Conservation (phyloP, 1,140 invertebrate genomes). For the Pinna nobilis region DNA sequence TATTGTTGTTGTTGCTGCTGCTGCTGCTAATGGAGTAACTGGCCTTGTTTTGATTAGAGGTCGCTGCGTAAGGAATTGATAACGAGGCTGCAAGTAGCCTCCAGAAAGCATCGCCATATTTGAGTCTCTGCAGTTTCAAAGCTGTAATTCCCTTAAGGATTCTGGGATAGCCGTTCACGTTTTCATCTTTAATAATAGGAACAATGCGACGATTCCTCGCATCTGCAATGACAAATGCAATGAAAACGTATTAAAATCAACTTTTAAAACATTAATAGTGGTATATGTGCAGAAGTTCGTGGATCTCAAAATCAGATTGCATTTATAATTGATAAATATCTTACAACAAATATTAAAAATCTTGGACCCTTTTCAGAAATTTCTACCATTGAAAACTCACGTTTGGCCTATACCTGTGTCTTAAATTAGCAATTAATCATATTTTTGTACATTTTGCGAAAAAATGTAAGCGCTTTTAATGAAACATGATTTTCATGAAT, state of each 20-base stretch:
- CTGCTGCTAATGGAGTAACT: neutral
- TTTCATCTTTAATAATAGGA: constrained; percentile 36
- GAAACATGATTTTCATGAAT: too few relatives aligned
- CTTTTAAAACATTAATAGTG: too few relatives aligned
- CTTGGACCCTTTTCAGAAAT: too few relatives aligned
- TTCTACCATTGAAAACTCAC: too few relatives aligned
- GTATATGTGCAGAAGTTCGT: too few relatives aligned
- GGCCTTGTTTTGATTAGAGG: neutral
- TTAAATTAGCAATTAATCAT: too few relatives aligned
- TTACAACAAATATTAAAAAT: too few relatives aligned
- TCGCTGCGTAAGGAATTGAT: neutral
- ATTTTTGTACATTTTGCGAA: too few relatives aligned
- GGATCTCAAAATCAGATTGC: too few relatives aligned
- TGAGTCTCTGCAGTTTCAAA: constrained; percentile 34
- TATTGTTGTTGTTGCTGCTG: neutral
- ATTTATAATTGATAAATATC: too few relatives aligned
- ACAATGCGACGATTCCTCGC: constrained; percentile 37
- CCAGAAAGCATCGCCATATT: constrained; percentile 25
- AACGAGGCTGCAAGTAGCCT: constrained; percentile 26
- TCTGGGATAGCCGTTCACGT: constrained; percentile 34
- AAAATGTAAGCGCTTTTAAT: too few relatives aligned
- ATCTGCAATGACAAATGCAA: constrained; percentile 12
- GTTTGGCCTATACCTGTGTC: too few relatives aligned
- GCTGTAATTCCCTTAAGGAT: constrained; percentile 37
- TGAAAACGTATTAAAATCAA: neutral